Evolutionary conservation across 2,888 invertebrate genomes (phyloP), one percentile per base, ranked within the genome.

Genomic region (Cremastinae sp.): DNA sequence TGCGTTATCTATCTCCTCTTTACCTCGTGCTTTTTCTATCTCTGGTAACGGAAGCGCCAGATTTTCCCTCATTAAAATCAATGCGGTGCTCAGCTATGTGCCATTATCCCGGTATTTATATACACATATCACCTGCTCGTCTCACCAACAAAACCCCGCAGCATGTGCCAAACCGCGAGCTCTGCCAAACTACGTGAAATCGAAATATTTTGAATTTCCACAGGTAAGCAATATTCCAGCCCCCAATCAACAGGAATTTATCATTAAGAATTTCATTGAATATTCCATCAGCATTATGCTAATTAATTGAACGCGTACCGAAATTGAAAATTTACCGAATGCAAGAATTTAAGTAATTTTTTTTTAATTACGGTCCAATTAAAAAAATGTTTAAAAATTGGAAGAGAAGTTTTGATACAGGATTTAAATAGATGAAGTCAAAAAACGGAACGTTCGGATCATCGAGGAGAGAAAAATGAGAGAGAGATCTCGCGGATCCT

Each of bases 371-470:
- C n/a, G n/a, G n/a, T n/a, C 28, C 5, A 28, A 28, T 28, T 28
- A 28, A 28, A 28, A 28, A 5, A 28, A 3, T 28, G 16, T 49
- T 49, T 49, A n/a, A n/a, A n/a, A n/a, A n/a, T n/a, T n/a, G n/a
- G n/a, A n/a, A n/a, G n/a, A n/a, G n/a, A n/a, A n/a, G n/a, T n/a
- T n/a, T n/a, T n/a, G n/a, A n/a, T n/a, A n/a, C n/a, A n/a, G n/a
- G n/a, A n/a, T n/a, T n/a, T n/a, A n/a, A 76, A 72, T 72, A 76
- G 72, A 76, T 76, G 72, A 76, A 76, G 75, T 76, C 72, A 76
- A 64, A 68, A 45, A 1, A n/a, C 43, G 68, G 22, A 58, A 69
- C 75, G 72, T 64, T n/a, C n/a, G n/a, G n/a, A n/a, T 16, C 20
- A 43, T 18, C 20, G 35, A 49, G 55, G 43, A 28, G 22, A 56